Evolutionary conservation across 2,888 invertebrate genomes (phyloP).

Genomic region (Ypsolopha scabrella): DNA sequence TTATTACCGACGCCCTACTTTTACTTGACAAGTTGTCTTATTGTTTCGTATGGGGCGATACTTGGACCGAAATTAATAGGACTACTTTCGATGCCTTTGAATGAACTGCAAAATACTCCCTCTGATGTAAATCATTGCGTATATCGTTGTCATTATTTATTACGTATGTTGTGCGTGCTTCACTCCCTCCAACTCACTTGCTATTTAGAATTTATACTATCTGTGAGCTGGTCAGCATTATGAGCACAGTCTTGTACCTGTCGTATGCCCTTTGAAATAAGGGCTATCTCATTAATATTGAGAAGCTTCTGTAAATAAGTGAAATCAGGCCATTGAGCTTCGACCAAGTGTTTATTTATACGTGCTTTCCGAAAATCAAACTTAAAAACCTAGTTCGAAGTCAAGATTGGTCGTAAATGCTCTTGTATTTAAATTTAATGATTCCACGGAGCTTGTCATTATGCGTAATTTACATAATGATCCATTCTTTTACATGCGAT

Average conservation of each 20-base stretch:
- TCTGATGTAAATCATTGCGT: background rate
- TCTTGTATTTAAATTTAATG: constrained; percentile 16
- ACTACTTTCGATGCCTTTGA: constrained; percentile 1
- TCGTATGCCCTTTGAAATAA: background rate
- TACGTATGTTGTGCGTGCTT: no score
- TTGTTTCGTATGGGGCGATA: constrained; percentile 17
- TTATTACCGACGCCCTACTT: constrained; percentile 24
- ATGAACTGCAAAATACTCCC: background rate
- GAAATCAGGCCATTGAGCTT: background rate
- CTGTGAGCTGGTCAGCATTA: no score
- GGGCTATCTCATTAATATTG: background rate
- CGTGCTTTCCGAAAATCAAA: background rate
- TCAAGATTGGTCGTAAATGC: constrained; percentile 7
- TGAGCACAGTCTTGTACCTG: no score
- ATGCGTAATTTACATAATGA: constrained; percentile 37
- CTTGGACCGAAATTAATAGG: constrained; percentile 2
- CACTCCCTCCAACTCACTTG: no score
- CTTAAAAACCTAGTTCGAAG: constrained; percentile 15
- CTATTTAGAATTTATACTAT: no score
- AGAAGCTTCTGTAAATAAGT: background rate
- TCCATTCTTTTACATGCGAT: constrained; percentile 28
- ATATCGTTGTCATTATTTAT: no score
- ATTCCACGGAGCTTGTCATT: constrained; percentile 25
- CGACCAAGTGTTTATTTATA: background rate
- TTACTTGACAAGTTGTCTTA: constrained; percentile 21